These are phyloP conservation scores for Bimastos eiseni DNA, from an alignment of 2,888 invertebrate genomes.

Conservation along the genomic window DNA sequence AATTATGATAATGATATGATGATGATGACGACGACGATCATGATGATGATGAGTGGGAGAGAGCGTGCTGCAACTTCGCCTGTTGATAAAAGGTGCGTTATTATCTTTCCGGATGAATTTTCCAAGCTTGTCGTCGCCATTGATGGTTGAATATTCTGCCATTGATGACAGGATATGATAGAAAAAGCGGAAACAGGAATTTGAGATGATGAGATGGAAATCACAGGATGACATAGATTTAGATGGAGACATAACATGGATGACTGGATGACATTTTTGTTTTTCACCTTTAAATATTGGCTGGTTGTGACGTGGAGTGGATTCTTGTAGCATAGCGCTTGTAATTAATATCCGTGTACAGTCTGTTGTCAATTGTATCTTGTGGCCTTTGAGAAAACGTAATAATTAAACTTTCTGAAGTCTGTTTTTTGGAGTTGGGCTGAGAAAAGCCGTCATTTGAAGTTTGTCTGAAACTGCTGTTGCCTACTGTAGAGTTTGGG, in stretches of 20 bases:
- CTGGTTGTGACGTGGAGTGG: not conserved
- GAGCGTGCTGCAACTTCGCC: not conserved
- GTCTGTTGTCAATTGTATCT: not conserved
- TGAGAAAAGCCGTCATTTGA: not conserved
- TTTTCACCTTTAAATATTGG: conserved; percentile 13
- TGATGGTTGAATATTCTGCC: not conserved
- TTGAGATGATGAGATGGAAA: not conserved
- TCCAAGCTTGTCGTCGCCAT: not conserved
- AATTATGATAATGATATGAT: too few species aligned
- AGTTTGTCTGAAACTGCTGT: not conserved
- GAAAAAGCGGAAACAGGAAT: too few species aligned
- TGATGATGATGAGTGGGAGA: not conserved
- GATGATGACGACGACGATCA: too few species aligned
- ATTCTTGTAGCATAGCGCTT: not conserved
- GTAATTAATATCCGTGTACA: not conserved
- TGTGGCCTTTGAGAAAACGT: not conserved
- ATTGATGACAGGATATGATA: too few species aligned
- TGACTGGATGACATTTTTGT: conserved; percentile 7
- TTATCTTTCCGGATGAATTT: not conserved
- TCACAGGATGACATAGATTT: not conserved
- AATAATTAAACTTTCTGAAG: conserved; percentile 9
- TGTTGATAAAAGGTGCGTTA: not conserved
- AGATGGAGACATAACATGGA: not conserved
- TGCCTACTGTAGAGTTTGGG: not conserved
- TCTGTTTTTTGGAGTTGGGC: too few species aligned